phyloP scores from a whole-genome alignment of 2,888 invertebrate genomes.

The Ormyrus rosae region DNA sequence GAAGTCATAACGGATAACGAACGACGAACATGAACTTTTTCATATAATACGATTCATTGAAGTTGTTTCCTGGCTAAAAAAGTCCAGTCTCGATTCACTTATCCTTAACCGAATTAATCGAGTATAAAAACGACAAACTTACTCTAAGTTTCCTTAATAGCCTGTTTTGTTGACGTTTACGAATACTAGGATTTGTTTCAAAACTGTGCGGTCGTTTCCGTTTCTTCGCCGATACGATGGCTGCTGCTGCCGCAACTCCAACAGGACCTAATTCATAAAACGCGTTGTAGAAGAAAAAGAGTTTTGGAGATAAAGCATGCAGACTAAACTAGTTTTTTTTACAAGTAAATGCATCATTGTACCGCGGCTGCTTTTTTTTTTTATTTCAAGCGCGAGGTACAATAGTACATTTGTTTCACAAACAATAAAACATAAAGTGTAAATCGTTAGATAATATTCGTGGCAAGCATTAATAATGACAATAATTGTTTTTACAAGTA shows the following conservation, averaged over 20 bases:
- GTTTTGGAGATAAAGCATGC: conserved; percentile 39
- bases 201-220: conserved; percentile 96
- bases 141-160: conserved; percentile 90
- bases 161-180: conserved; percentile 96
- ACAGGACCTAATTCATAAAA: conserved; percentile 84
- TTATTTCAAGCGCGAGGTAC: neutral
- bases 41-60: too few species aligned
- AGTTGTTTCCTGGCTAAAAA: too few species aligned
- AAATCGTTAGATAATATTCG: conserved; percentile 2
- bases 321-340: conserved; percentile 51
- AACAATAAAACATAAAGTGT: conserved; percentile 32
- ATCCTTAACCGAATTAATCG: too few species aligned
- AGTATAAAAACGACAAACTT: conserved; percentile 65
- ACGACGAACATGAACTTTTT: too few species aligned
- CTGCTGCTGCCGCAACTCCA: conserved; percentile 97
- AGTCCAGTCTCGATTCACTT: too few species aligned
- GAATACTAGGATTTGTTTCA: conserved; percentile 97
- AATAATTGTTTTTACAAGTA: conserved; percentile 20
- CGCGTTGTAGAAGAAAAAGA: conserved; percentile 38
- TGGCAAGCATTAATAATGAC: conserved; percentile 34
- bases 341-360: conserved; percentile 22
- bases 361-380: neutral
- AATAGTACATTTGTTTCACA: neutral
- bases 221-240: conserved; percentile 96
- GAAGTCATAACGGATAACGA: too few species aligned